Percentiles rank a stretch among this genome's conserved stretches.
Conservation (phyloP, 2,797 vertebrate genomes). For the Florisuga fusca region DNA sequence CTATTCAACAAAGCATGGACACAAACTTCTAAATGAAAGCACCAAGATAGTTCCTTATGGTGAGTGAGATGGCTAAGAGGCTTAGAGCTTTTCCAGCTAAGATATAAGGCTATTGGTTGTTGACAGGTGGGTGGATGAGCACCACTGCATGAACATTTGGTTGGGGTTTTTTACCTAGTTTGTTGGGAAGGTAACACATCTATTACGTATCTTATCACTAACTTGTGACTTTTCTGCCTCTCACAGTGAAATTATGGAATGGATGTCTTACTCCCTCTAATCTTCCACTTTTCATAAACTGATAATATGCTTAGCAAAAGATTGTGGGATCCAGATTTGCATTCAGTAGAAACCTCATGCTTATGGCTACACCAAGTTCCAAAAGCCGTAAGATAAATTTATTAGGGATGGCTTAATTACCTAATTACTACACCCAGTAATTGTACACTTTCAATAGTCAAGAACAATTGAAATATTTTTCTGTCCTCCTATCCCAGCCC, state of each 20-base stretch:
- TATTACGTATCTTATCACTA: background rate
- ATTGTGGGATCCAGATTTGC: background rate
- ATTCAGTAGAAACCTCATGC: background rate
- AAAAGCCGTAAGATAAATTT: conserved; percentile 35
- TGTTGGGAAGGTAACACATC: background rate
- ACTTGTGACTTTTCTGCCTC: background rate
- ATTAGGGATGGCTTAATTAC: conserved; percentile 26
- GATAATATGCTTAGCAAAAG: background rate
- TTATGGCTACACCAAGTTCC: background rate
- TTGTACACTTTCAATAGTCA: conserved; percentile 28
- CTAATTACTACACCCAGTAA: conserved; percentile 60
- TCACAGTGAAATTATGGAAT: background rate
- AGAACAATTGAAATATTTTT: conserved; percentile 21
- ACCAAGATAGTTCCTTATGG: background rate
- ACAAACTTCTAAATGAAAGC: background rate
- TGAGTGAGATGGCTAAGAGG: background rate
- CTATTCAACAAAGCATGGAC: background rate
- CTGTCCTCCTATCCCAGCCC: background rate
- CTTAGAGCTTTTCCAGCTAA: background rate
- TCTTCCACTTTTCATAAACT: background rate
- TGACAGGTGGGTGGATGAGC: background rate
- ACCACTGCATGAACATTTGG: background rate
- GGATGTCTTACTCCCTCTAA: background rate
- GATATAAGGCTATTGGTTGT: background rate
- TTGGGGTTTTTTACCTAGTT: fast-evolving